Base-by-base conservation (phyloP, 2,113 vertebrate species). In the Lasiurus cinereus region DNA sequence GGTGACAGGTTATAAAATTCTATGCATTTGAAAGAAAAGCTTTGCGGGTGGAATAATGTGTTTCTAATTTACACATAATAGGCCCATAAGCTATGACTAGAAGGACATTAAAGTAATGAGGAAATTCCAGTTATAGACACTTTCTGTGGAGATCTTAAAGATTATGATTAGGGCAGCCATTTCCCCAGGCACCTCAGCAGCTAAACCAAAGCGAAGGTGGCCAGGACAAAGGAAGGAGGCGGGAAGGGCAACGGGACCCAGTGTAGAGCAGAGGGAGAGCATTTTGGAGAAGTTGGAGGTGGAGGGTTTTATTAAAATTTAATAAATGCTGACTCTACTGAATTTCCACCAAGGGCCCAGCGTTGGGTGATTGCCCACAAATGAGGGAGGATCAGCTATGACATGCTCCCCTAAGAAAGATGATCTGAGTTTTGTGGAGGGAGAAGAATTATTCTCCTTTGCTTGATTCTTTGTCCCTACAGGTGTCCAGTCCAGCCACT, bases 1-100 rank as follows among this genome's bases (percentile, higher is more conserved):
- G 97, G 97, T 98, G 96, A 98, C 97, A 98, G 97, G 98, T 96
- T 98, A 95, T 97, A 98, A 98, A 97, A 97, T 97, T 94, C 96
- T 98, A 91, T 31, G 16, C 76, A 96, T 94, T 90, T 96, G 95
- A 98, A 97, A 97, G 95, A 98, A 98, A 97, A 96, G 97, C 97
- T 98, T 97, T 97, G 95, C 88, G 95, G 96, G 97, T 98, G 85
- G 95, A 98, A 97, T 97, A 98, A 98, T 97, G 92, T 97, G 97
- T 97, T 98, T 98, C 98, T 98, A 98, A 98, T 98, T 98, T 98
- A 98, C 97, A 98, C 95, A 93, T 98, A 98, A 98, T 97, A 98
- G 97, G 93, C 83, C 96, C 83, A 76, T 96, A 98, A 98, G 7
- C 97, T 94, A 94, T 96, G 97, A 97, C 96, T 96, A 97, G 94